Percentiles rank a stretch among this genome's conserved stretches.
Conservation (phyloP, 2,113 vertebrate genomes). For the Alligator mississippiensis region DNA sequence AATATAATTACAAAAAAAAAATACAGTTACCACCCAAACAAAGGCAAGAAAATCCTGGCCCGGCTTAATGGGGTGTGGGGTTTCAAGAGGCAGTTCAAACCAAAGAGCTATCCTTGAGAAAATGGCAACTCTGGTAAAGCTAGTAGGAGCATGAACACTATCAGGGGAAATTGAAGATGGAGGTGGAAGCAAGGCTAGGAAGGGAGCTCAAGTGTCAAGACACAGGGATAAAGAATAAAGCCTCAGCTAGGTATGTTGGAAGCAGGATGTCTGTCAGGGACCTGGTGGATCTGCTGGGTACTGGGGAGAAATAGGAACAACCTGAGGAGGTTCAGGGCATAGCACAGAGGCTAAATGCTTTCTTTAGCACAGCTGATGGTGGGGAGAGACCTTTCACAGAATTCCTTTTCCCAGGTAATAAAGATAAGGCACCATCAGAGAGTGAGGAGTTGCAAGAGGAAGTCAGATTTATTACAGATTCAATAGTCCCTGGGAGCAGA, state of each 20-base stretch:
- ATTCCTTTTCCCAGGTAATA: background rate
- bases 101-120: conserved; percentile 28
- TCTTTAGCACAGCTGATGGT: background rate
- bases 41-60: background rate
- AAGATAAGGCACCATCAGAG: background rate
- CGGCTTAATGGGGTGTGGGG: background rate
- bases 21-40: background rate
- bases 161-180: background rate
- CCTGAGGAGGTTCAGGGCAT: background rate
- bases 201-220: background rate
- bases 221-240: background rate
- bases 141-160: background rate
- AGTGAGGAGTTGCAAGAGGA: background rate
- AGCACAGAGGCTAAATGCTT: background rate
- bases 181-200: background rate
- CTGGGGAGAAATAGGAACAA: background rate
- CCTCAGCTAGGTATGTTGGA: background rate
- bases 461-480: background rate
- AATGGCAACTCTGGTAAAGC: background rate
- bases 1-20: background rate
- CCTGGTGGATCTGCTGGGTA: background rate
- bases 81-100: conserved; percentile 25
- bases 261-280: background rate
- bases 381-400: background rate
- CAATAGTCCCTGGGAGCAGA: background rate